Evolutionary conservation across 2,888 invertebrate species (phyloP).

Genomic region (Cybosia mesomella): DNA sequence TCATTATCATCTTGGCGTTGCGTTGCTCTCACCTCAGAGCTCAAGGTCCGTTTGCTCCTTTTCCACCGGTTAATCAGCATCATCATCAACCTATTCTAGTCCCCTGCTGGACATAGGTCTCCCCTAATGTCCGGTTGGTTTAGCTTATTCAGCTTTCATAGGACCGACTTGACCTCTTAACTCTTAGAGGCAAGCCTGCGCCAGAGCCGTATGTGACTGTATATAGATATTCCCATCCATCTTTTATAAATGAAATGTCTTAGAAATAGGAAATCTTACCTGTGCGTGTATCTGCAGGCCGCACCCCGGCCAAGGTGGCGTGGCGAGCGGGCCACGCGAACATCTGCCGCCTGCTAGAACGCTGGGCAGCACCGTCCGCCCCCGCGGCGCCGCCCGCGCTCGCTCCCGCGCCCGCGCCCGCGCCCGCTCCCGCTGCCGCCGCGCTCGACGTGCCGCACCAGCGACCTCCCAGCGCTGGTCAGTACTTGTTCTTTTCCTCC

Average conservation of each 20-base stretch:
- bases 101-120: too few relatives aligned
- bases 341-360: slow-evolving; percentile 93
- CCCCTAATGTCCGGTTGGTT: too few relatives aligned
- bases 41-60: too few relatives aligned
- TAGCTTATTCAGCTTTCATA: too few relatives aligned
- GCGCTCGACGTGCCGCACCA: slow-evolving; percentile 17
- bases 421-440: slow-evolving; percentile 20
- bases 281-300: slow-evolving; percentile 62
- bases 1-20: too few relatives aligned
- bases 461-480: slow-evolving; percentile 56
- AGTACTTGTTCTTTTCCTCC: not conserved
- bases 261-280: not conserved
- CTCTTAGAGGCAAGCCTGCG: too few relatives aligned
- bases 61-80: too few relatives aligned
- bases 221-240: too few relatives aligned
- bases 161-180: too few relatives aligned
- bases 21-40: too few relatives aligned
- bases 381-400: slow-evolving; percentile 57
- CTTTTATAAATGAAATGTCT: not conserved
- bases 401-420: slow-evolving; percentile 42
- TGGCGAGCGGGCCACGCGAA: slow-evolving; percentile 96
- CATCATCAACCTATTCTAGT: too few relatives aligned
- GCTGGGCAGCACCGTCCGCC: slow-evolving; percentile 83
- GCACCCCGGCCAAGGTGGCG: slow-evolving; percentile 95
- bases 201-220: too few relatives aligned